Conservation (phyloP, 2,888 invertebrate genomes). For the Meandrusa payeni region DNA sequence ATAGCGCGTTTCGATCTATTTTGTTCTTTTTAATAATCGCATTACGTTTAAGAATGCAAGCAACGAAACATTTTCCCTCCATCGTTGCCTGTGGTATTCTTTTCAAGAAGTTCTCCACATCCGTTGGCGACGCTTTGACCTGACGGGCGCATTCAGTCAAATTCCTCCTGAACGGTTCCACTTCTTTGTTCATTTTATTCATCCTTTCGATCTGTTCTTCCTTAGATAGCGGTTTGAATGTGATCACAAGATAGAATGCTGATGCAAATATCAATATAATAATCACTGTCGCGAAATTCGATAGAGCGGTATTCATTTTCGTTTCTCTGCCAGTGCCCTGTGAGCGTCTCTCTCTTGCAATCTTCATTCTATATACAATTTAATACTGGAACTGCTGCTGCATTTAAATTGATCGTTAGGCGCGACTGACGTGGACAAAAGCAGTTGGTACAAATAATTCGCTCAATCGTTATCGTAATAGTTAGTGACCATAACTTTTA, state of each 20-base stretch:
- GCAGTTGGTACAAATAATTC: conserved; percentile 5
- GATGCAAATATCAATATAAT: conserved; percentile 37
- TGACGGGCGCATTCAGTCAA: conserved; percentile 65
- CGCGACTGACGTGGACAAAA: conserved; percentile 5
- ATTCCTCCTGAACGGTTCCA: conserved; percentile 68
- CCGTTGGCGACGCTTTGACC: conserved; percentile 58
- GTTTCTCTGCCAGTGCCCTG: conserved; percentile 22
- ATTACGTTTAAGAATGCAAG: conserved; percentile 65
- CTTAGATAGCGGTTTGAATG: conserved; percentile 58
- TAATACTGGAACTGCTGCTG: conserved; percentile 1
- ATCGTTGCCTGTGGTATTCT: conserved; percentile 55
- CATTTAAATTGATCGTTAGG: conserved; percentile 20
- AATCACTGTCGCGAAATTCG: conserved; percentile 33
- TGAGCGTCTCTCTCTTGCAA: conserved; percentile 38
- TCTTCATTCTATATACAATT: conserved; percentile 26
- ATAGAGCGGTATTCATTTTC: conserved; percentile 38
- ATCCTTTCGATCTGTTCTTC: conserved; percentile 56
- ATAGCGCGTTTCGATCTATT: conserved; percentile 46
- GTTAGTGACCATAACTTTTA: conserved; percentile 5
- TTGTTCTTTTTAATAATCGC: conserved; percentile 61
- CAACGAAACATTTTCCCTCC: conserved; percentile 71
- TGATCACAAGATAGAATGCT: conserved; percentile 41
- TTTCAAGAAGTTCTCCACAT: conserved; percentile 64
- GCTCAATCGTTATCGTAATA: conserved; percentile 10
- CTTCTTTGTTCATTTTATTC: conserved; percentile 51